A percentile compares a stretch with the other conserved stretches of the same genome.
Evolutionary conservation across 2,888 invertebrate genomes (phyloP).

Genomic region (Tachina lurida): DNA sequence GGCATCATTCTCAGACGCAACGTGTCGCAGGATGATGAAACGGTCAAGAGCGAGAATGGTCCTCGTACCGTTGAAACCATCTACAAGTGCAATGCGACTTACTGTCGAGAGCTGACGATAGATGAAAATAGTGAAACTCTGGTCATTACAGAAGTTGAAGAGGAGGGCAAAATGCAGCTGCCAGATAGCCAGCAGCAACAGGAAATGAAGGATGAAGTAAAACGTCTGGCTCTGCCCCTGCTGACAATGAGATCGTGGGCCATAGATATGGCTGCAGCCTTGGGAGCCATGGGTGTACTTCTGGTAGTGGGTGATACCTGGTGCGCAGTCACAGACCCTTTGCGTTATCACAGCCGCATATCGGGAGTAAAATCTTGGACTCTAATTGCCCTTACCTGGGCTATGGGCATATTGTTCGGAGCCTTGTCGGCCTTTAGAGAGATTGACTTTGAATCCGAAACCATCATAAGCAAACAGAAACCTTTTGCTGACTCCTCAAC

Average conservation of each 20-base stretch:
- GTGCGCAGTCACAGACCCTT: slow-evolving; percentile 85
- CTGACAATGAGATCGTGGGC: slow-evolving; percentile 78
- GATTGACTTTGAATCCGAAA: slow-evolving; percentile 79
- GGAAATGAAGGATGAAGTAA: slow-evolving; percentile 62
- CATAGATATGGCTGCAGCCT: slow-evolving; percentile 81
- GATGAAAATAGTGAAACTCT: slow-evolving; percentile 78
- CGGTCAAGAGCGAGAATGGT: slow-evolving; percentile 31
- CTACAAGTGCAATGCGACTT: slow-evolving; percentile 79
- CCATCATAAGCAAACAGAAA: slow-evolving; percentile 77
- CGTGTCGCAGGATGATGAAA: slow-evolving; percentile 47
- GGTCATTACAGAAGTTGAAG: slow-evolving; percentile 79
- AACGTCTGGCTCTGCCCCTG: slow-evolving; percentile 37
- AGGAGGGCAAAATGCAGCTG: slow-evolving; percentile 72
- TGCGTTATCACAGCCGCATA: slow-evolving; percentile 85
- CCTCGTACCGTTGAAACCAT: slow-evolving; percentile 76
- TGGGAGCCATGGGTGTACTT: slow-evolving; percentile 82
- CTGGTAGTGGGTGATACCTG: slow-evolving; percentile 84
- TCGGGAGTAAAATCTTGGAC: slow-evolving; percentile 82
- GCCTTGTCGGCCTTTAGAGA: slow-evolving; percentile 82
- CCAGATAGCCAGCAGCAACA: background rate
- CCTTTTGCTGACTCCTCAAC: slow-evolving; percentile 72
- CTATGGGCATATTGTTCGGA: slow-evolving; percentile 81
- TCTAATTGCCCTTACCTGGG: slow-evolving; percentile 82
- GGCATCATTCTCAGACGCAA: slow-evolving; percentile 77
- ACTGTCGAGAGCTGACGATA: slow-evolving; percentile 78